Percentiles rank a stretch among this genome's conserved stretches.
Conservation (phyloP, 2,797 vertebrate genomes). For the Ctenopoma kingsleyae region DNA sequence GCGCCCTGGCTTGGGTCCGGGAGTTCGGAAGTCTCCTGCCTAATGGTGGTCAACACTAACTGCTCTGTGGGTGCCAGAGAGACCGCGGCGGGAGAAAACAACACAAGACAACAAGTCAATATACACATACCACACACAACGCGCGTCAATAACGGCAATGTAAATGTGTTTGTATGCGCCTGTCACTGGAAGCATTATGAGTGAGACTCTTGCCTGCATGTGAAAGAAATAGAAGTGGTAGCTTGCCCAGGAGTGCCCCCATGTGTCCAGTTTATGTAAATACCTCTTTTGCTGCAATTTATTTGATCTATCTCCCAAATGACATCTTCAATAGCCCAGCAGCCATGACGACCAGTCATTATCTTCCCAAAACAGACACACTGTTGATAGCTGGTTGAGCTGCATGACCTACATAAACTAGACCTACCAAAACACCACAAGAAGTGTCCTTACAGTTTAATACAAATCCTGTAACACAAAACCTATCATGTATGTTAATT, state of each 20-base stretch:
- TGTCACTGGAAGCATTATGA: constrained; percentile 23
- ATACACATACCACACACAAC: constrained; percentile 52
- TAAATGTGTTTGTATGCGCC: constrained; percentile 42
- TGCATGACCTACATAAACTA: constrained; percentile 26
- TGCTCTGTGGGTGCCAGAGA: constrained; percentile 82
- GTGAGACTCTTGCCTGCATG: constrained; percentile 29
- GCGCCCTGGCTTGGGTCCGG: constrained; percentile 80
- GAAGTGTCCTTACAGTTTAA: background rate
- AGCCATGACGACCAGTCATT: constrained; percentile 67
- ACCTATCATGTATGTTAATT: background rate
- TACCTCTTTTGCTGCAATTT: constrained; percentile 30
- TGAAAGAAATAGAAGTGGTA: constrained; percentile 22
- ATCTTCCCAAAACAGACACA: constrained; percentile 68
- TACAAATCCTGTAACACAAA: background rate
- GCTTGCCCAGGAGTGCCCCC: constrained; percentile 62
- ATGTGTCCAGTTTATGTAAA: constrained; percentile 50
- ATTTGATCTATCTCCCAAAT: constrained; percentile 53
- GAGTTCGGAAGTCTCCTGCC: constrained; percentile 82
- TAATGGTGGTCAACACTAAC: constrained; percentile 90
- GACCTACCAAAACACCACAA: constrained; percentile 5
- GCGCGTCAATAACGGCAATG: constrained; percentile 16
- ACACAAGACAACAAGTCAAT: constrained; percentile 80
- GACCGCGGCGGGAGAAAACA: constrained; percentile 77
- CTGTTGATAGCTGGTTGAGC: constrained; percentile 47
- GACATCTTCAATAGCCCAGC: constrained; percentile 52